A percentile compares a stretch with the other conserved stretches of the same genome.
Evolutionary conservation across 2,113 vertebrate species (phyloP).

Genomic region (Apodemus sylvaticus): DNA sequence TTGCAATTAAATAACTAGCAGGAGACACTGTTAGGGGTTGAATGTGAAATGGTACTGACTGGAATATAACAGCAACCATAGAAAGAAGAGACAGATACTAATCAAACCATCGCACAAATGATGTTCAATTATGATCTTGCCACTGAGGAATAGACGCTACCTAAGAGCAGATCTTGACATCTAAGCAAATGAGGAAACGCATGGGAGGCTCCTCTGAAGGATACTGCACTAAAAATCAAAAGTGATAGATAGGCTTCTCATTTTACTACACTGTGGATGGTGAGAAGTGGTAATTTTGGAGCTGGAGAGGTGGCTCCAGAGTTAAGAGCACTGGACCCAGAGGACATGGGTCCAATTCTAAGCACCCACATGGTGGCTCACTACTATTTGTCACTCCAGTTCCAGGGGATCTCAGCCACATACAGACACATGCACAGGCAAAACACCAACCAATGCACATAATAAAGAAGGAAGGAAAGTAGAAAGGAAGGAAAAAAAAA

Average conservation of each 20-base stretch:
- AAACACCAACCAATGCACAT: background rate
- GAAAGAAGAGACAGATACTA: background rate
- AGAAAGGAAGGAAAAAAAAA: no score
- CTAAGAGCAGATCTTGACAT: background rate
- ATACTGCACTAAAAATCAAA: background rate
- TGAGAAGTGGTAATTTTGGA: background rate
- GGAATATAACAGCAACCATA: background rate
- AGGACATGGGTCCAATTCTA: background rate
- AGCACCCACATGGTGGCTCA: background rate
- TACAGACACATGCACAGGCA: background rate
- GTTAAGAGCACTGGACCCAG: background rate
- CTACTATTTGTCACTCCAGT: background rate
- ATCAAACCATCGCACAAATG: background rate
- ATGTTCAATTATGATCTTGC: background rate
- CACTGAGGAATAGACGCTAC: background rate
- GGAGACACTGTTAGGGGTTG: background rate
- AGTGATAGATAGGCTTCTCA: no score
- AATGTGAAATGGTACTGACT: background rate
- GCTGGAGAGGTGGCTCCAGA: background rate
- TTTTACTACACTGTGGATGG: background rate
- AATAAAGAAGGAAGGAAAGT: background rate
- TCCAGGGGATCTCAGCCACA: background rate
- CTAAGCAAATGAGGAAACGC: background rate
- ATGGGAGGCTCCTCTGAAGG: background rate
- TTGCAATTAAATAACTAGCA: background rate